Percentiles rank a stretch among this genome's conserved stretches.
Conservation (phyloP, 2,113 vertebrate species). For the Neogale vison region DNA sequence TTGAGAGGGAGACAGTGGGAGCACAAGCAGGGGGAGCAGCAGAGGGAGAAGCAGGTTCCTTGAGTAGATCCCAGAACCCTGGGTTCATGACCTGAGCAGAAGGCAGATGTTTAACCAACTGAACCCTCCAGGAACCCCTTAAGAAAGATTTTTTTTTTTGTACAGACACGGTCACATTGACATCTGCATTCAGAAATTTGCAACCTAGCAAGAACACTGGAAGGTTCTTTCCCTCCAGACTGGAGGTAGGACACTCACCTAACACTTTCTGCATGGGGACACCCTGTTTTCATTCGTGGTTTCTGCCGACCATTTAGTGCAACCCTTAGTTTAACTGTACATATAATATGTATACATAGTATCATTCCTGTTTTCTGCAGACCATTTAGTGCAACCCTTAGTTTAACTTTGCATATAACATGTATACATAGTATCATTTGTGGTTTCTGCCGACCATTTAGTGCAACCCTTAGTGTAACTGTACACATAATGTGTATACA, state of each 20-base stretch:
- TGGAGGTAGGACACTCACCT: too few species aligned
- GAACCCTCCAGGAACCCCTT: too few species aligned
- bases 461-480: neutral
- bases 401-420: too few species aligned
- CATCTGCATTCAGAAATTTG: neutral
- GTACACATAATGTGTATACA: neutral
- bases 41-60: too few species aligned
- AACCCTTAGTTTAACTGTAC: neutral
- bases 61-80: too few species aligned
- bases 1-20: too few species aligned
- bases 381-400: neutral
- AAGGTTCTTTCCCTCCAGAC: neutral
- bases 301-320: neutral
- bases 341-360: neutral
- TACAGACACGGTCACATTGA: neutral
- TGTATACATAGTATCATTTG: neutral
- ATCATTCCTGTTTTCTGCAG: neutral
- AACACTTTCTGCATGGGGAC: fast-evolving
- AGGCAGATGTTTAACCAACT: too few species aligned
- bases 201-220: neutral
- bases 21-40: too few species aligned
- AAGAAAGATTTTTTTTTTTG: too few species aligned
- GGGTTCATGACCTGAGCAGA: too few species aligned
- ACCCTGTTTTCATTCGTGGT: neutral
- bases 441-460: neutral